Percentiles rank a stretch among this genome's conserved stretches.
Evolutionary conservation across 2,113 vertebrate genomes (phyloP).

Genomic region (Ginglymostoma cirratum): DNA sequence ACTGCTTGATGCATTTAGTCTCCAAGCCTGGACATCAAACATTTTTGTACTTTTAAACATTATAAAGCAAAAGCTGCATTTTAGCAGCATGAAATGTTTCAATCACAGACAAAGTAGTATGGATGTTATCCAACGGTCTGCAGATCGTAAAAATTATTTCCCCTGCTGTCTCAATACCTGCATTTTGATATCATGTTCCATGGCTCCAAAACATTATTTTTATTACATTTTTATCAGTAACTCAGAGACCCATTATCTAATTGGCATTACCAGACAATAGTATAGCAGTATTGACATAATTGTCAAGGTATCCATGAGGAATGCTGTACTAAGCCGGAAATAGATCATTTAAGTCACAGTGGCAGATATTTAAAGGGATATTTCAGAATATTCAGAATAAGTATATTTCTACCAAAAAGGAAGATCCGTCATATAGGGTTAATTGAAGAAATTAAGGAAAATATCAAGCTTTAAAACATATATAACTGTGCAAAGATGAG

Average conservation of each 20-base stretch:
- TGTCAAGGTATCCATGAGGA: background rate
- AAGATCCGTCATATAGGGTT: no score
- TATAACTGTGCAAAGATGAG: no score
- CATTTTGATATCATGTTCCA: background rate
- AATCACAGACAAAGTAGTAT: no score
- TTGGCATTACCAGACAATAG: background rate
- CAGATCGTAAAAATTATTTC: background rate
- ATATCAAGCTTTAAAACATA: no score
- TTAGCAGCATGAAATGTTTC: background rate
- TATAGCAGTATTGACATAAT: background rate
- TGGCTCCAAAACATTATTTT: slow-evolving; percentile 12
- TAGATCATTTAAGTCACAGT: background rate
- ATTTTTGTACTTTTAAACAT: background rate
- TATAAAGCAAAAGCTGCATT: background rate
- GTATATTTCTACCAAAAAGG: no score
- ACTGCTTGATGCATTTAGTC: background rate
- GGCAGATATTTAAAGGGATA: no score
- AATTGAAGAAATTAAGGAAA: no score
- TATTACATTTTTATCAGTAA: background rate
- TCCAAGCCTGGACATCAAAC: background rate
- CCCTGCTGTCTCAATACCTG: background rate
- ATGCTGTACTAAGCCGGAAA: background rate
- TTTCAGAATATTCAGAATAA: no score
- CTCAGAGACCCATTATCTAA: background rate
- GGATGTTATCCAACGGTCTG: background rate